phyloP scores from a whole-genome alignment of 2,113 vertebrate species.

The Marcusenius ussheri region DNA sequence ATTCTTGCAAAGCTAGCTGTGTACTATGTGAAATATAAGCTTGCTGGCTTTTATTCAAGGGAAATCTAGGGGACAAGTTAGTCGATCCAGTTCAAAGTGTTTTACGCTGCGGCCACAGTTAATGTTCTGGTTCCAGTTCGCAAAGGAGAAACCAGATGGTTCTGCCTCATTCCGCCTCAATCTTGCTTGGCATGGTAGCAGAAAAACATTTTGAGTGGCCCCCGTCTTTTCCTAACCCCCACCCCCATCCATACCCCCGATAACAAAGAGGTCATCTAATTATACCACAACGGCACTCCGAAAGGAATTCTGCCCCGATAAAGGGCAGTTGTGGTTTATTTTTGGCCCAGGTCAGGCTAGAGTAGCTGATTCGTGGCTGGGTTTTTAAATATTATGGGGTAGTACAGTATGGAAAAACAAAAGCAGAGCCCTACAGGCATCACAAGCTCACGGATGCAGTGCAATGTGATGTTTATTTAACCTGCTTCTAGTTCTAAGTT shows the following conservation, averaged over 20 bases:
- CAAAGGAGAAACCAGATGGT: not conserved
- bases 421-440: not conserved
- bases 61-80: not conserved
- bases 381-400: not conserved
- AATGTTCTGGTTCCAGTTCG: not conserved
- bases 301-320: conserved; percentile 26
- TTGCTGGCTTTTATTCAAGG: not conserved
- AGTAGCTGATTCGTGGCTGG: not conserved
- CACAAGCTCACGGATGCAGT: not conserved
- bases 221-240: conserved; percentile 2
- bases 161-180: not conserved
- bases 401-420: not conserved
- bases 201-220: not conserved
- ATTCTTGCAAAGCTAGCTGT: not conserved
- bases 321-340: conserved; percentile 23
- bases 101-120: not conserved
- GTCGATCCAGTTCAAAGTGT: not conserved
- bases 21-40: not conserved
- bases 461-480: not conserved
- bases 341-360: conserved; percentile 8
- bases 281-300: conserved; percentile 18
- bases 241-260: conserved; percentile 5
- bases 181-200: not conserved
- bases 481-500: not conserved
- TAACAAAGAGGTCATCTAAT: conserved; percentile 41